Evolutionary conservation across 2,888 invertebrate species (phyloP).

Genomic region (Ichneumoninae sp.): DNA sequence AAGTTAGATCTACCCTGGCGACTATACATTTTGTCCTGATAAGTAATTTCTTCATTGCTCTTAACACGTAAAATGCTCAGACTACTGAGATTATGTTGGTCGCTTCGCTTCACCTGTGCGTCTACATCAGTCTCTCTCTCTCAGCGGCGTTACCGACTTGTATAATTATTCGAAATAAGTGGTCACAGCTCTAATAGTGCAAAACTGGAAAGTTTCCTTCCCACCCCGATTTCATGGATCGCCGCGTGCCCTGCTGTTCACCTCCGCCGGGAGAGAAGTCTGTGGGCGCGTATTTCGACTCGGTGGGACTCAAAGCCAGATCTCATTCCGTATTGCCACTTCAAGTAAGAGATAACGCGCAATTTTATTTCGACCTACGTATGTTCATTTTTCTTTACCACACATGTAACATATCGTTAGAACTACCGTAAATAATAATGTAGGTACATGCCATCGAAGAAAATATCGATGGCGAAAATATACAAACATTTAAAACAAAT

Average conservation of each 20-base stretch:
- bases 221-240: constrained; percentile 65
- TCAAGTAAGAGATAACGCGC: no score
- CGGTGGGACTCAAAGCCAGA: no score
- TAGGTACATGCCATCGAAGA: no score
- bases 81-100: neutral
- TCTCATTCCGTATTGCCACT: no score
- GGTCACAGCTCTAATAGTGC: constrained; percentile 49
- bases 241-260: constrained; percentile 42
- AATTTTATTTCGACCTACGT: no score
- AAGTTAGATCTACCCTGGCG: no score
- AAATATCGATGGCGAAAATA: no score
- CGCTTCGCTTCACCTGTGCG: constrained; percentile 18
- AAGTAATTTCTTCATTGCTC: constrained; percentile 41
- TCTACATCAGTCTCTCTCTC: constrained; percentile 27
- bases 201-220: constrained; percentile 63
- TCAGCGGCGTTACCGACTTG: constrained; percentile 39
- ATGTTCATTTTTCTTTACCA: no score
- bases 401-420: no score
- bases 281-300: neutral
- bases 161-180: constrained; percentile 47
- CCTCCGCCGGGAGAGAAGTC: constrained; percentile 33
- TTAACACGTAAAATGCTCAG: constrained; percentile 7
- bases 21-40: no score
- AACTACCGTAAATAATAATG: no score
- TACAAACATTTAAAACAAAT: no score